Percentiles rank a stretch among this genome's conserved stretches.
Evolutionary conservation across 1,140 invertebrate genomes (phyloP).

Genomic region (Lepidostoma basale): DNA sequence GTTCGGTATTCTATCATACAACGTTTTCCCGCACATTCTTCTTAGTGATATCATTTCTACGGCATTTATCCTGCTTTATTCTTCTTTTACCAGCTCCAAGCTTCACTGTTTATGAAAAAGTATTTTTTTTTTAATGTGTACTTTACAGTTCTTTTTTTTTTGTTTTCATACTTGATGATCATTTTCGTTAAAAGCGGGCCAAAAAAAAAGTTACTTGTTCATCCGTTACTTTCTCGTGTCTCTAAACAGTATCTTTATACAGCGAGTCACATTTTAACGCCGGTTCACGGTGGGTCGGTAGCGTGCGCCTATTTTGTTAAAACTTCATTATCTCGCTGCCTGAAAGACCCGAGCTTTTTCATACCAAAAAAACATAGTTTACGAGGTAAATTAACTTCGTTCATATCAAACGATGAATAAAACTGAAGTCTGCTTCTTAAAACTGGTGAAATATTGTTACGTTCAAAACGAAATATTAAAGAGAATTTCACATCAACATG

Average conservation of each 20-base stretch:
- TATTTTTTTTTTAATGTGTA: too few relatives aligned
- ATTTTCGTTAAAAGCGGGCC: too few relatives aligned
- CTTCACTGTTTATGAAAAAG: too few relatives aligned
- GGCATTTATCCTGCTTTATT: too few relatives aligned
- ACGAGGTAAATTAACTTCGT: slow-evolving; percentile 9
- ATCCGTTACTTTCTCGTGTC: too few relatives aligned
- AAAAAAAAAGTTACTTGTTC: too few relatives aligned
- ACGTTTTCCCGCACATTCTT: too few relatives aligned
- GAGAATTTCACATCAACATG: neutral
- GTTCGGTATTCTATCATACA: too few relatives aligned
- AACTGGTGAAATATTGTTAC: neutral
- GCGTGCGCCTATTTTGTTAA: neutral
- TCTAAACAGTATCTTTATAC: neutral
- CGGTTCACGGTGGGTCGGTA: neutral
- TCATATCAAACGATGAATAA: neutral
- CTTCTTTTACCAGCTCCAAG: too few relatives aligned
- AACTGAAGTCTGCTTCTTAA: neutral
- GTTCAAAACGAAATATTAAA: neutral
- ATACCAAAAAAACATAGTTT: neutral
- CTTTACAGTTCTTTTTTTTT: too few relatives aligned
- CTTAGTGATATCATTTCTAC: too few relatives aligned
- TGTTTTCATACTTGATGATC: too few relatives aligned
- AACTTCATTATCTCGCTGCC: neutral
- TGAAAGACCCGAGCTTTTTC: neutral
- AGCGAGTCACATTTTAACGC: neutral